Percentiles rank a stretch among this genome's conserved stretches.
These are phyloP conservation scores for Mesorhabditis belari DNA, from an alignment of 2,888 invertebrate species.

Conservation along the genomic window DNA sequence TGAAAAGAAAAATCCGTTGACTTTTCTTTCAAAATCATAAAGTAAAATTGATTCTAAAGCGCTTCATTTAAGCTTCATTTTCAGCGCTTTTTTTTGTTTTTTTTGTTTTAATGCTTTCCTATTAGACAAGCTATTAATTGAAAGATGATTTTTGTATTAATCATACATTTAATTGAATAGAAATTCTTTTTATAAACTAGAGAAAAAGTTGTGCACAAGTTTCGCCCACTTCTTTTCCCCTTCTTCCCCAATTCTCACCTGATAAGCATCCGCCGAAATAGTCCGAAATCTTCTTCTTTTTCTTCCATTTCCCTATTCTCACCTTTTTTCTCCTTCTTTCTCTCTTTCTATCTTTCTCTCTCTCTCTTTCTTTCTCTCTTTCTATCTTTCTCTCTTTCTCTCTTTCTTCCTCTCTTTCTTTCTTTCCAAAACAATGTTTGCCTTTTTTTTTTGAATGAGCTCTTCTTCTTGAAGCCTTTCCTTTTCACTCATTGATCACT, in stretches of 20 bases:
- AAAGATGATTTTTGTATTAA: too few relatives aligned
- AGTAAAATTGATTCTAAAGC: too few relatives aligned
- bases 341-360: not conserved
- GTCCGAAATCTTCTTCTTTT: not conserved
- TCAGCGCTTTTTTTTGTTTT: too few relatives aligned
- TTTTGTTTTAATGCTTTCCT: too few relatives aligned
- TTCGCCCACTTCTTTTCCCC: not conserved
- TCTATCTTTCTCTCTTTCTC: conserved; percentile 4
- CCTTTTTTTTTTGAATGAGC: not conserved
- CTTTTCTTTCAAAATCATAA: too few relatives aligned
- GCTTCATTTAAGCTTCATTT: too few relatives aligned
- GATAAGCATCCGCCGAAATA: not conserved
- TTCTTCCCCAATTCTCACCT: not conserved
- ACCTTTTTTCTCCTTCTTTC: conserved; percentile 1
- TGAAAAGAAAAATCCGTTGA: too few relatives aligned
- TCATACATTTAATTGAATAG: too few relatives aligned
- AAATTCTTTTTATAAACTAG: too few relatives aligned
- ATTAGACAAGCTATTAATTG: too few relatives aligned
- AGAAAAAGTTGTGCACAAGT: too few relatives aligned
- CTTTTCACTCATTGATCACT: not conserved
- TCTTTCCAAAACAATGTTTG: not conserved
- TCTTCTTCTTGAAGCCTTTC: not conserved
- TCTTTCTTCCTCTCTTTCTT: not conserved
- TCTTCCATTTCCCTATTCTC: not conserved
- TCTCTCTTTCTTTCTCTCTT: conserved; percentile 7